Evolutionary conservation across 2,888 invertebrate genomes (phyloP).

Genomic region (Bhutanitis thaidina): DNA sequence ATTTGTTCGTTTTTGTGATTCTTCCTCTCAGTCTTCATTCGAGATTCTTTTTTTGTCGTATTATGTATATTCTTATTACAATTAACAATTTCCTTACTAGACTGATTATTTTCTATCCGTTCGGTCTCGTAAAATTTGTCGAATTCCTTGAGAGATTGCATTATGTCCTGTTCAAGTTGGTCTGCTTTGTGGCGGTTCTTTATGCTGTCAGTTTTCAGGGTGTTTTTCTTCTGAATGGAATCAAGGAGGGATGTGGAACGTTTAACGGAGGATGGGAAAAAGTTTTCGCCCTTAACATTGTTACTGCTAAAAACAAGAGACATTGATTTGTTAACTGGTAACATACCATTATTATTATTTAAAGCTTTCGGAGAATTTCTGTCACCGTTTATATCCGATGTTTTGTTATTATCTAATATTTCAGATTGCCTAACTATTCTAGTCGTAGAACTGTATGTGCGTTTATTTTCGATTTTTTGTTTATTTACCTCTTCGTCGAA

Average conservation of each 20-base stretch:
- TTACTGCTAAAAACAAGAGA: conserved; percentile 80
- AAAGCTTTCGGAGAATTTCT: conserved; percentile 58
- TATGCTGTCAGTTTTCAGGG: conserved; percentile 49
- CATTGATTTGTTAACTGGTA: conserved; percentile 73
- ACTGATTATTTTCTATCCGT: conserved; percentile 46
- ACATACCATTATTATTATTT: conserved; percentile 48
- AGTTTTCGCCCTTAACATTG: conserved; percentile 66
- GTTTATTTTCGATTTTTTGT: conserved; percentile 61
- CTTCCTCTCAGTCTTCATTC: conserved; percentile 52
- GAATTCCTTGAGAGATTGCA: conserved; percentile 74
- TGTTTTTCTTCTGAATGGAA: conserved; percentile 68
- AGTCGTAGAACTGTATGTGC: conserved; percentile 72
- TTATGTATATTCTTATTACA: conserved; percentile 39
- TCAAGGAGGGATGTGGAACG: conserved; percentile 79
- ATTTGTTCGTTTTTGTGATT: conserved; percentile 51
- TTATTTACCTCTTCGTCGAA: conserved; percentile 82
- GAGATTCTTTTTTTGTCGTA: conserved; percentile 49
- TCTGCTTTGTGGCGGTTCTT: conserved; percentile 69
- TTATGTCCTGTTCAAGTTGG: conserved; percentile 69
- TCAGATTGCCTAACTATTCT: conserved; percentile 64
- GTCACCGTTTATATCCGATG: conserved; percentile 53
- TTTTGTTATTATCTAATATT: conserved; percentile 51
- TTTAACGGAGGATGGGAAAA: conserved; percentile 76
- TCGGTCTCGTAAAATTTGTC: conserved; percentile 71
- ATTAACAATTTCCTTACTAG: conserved; percentile 44